Evolutionary conservation across 2,797 vertebrate genomes (phyloP), one percentile per base, ranked within the genome.

Genomic region (Rousettus madagascariensis): DNA sequence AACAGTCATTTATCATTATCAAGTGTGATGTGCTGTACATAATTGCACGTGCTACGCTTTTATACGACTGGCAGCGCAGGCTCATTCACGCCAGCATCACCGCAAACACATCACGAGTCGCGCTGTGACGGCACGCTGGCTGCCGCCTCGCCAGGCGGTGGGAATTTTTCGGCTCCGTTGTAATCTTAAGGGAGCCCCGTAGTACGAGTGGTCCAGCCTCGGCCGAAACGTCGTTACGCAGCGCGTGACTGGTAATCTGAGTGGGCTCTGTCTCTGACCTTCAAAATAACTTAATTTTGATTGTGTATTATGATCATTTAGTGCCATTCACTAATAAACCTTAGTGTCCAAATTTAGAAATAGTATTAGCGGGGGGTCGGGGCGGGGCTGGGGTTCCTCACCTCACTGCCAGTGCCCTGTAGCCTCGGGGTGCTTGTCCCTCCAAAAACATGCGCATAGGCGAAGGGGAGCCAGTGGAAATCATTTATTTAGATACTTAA

Each of bases 361-460:
- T 24, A 16, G 36, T 96, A 97, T 94, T 97, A 98, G 97, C 85
- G 72, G 85, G 10, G 43, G 43, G 43, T 9, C 33, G 33, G 33
- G 33, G 33, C 33, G 33, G 33, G 33, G 33, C 33, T 33, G 2
- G 33, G 33, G 33, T 33, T 92, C 93, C 97, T 96, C 97, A 96
- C 68, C 74, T 94, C 80, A 66, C 57, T 74, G 95, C 94, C 24
- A 90, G 84, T 2, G 6, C 1, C 0, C 28, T 63, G 2, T 0
- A 2, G 2, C 63, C 51, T 84, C 30, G 3, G 33, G 28, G 86
- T 93, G 86, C 89, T 33, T 46, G 20, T 91, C 69, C 24, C 8
- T 36, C 9, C 51, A 43, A 17, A 33, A 30, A 17, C 11, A 46
- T 46, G 46, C 12, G 1, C 22, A 9, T 36, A 55, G 33, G 22